These are phyloP conservation scores for Euzetes globulus DNA, from an alignment of 2,888 invertebrate genomes.

Conservation along the genomic window DNA sequence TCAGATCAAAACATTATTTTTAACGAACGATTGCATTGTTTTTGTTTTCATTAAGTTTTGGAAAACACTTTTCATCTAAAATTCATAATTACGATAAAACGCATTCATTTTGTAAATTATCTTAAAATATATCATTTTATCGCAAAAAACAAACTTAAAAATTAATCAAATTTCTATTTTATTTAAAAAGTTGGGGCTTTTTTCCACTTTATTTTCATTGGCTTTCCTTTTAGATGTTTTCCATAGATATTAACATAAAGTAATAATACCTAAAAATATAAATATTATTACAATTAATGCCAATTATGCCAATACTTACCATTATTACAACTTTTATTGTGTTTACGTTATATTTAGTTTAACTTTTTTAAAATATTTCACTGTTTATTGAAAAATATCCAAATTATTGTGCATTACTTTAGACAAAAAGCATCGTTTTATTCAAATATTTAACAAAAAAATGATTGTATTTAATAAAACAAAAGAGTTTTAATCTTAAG, in stretches of 20 bases:
- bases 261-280: neutral
- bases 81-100: neutral
- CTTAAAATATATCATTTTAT: neutral
- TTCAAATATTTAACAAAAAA: neutral
- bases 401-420: conserved; percentile 1
- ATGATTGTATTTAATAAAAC: neutral
- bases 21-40: neutral
- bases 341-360: neutral
- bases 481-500: neutral
- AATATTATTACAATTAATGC: neutral
- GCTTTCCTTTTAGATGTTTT: neutral
- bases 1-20: neutral
- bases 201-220: neutral
- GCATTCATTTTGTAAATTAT: conserved; percentile 10
- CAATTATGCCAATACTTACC: neutral
- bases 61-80: neutral
- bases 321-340: neutral
- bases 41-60: neutral
- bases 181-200: neutral
- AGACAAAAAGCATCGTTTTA: neutral
- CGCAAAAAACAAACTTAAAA: neutral
- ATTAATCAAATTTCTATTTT: neutral
- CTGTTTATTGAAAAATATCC: neutral
- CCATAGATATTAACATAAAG: neutral
- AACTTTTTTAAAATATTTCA: neutral